Conservation (phyloP, 2,797 vertebrate genomes). For the Gorsachius magnificus region DNA sequence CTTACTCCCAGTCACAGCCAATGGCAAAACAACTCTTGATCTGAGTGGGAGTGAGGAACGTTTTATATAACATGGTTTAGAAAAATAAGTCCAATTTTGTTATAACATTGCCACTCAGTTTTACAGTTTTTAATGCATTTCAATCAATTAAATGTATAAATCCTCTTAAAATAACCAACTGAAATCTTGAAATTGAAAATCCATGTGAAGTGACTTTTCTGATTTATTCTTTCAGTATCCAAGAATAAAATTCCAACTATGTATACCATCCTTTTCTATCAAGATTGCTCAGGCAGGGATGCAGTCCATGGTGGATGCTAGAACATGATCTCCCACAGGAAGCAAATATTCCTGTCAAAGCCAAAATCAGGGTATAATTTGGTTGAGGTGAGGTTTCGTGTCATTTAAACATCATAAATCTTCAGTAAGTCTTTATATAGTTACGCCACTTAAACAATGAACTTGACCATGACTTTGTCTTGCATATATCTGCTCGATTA, state of each 20-base stretch:
- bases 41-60: neutral
- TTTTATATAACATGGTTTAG: neutral
- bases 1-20: neutral
- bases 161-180: neutral
- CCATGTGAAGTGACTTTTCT: neutral
- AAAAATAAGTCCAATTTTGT: neutral
- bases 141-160: neutral
- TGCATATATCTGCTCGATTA: neutral
- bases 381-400: neutral
- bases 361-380: neutral
- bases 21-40: neutral
- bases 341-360: neutral
- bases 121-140: neutral
- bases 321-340: neutral
- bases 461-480: neutral
- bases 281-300: neutral
- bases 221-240: neutral
- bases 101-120: neutral
- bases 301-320: neutral
- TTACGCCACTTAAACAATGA: neutral
- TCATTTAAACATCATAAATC: neutral
- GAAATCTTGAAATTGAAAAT: constrained; percentile 1
- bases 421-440: neutral
- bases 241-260: neutral
- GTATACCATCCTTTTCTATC: neutral